Evolutionary conservation across 2,797 vertebrate genomes (phyloP), one percentile per base, ranked within the genome.

Genomic region (Chaetophractus vellerosus): DNA sequence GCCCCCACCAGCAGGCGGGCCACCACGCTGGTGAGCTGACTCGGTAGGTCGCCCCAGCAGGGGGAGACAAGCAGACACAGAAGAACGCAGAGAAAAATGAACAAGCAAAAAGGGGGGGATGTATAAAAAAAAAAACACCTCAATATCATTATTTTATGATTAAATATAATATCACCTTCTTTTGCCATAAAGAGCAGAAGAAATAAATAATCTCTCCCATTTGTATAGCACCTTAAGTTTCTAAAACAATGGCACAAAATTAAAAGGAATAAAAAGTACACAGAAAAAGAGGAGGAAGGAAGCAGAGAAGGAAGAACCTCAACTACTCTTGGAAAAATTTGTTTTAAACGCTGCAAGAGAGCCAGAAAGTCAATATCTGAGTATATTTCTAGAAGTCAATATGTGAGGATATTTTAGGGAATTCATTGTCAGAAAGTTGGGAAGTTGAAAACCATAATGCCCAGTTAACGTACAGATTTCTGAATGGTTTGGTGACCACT

Each of bases 361-460:
- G 91, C 96, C 52, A 88, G 90, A 59, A 92, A 92, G 88, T 95
- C 92, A 94, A 97, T 96, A 96, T 66, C 68, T 36, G 85, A 79
- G 63, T 41, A 90, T 90, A 93, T 38, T 93, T 94, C 15, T 68
- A 90, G 76, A 90, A 88, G 96, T 94, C 88, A 88, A 31, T 90
- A 95, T 74, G 63, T 88, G 74, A 88, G 79, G 63, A 78, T 86
- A 93, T 95, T 96, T 97, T 87, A 83, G 95, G 82, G 80, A 93
- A 76, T 74, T 91, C 82, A 36, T 64, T n/a, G 86, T 93, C 72
- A 84, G 87, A 72, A 74, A 28, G 76, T 91, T 78, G 69, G 87
- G 50, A 81, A 81, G 82, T 79, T 74, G 91, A 81, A 95, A 91
- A 84, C 48, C 68, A 79, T 74, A 63, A 78, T 33, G 55, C 55